These are phyloP conservation scores for Spermophilus dauricus DNA, from an alignment of 2,113 vertebrate genomes.

Conservation along the genomic window DNA sequence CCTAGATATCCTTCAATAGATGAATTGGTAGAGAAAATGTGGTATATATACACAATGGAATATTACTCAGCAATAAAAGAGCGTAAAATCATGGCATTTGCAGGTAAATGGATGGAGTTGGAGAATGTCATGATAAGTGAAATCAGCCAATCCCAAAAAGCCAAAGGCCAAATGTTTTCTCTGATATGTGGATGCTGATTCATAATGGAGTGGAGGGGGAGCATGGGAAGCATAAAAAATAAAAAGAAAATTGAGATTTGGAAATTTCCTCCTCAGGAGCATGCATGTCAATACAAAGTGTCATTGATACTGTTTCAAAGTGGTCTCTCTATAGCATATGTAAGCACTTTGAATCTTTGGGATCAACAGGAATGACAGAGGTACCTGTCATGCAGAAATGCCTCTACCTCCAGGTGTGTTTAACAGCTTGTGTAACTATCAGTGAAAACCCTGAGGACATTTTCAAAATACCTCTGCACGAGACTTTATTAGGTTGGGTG, in stretches of 20 bases:
- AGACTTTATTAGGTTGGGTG: fast-evolving
- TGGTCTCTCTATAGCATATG: not conserved
- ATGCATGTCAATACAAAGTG: not conserved
- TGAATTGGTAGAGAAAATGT: no score
- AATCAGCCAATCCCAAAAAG: no score
- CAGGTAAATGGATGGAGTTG: no score
- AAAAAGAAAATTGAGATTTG: not conserved
- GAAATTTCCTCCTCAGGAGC: not conserved
- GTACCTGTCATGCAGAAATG: not conserved
- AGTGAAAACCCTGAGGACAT: not conserved
- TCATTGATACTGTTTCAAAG: not conserved
- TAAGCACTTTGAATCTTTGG: not conserved
- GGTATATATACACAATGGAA: no score
- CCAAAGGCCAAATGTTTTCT: no score
- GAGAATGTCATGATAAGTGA: no score
- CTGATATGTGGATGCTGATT: no score
- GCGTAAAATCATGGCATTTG: no score
- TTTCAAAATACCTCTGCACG: not conserved
- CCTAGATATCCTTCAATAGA: no score
- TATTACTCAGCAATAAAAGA: no score
- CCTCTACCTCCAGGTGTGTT: not conserved
- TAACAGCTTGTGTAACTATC: not conserved
- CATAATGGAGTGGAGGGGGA: no score
- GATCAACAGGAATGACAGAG: not conserved
- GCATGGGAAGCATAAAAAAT: no score